A percentile compares a stretch with the other conserved stretches of the same genome.
Conservation (phyloP, 2,888 invertebrate genomes). For the Macaria liturata region DNA sequence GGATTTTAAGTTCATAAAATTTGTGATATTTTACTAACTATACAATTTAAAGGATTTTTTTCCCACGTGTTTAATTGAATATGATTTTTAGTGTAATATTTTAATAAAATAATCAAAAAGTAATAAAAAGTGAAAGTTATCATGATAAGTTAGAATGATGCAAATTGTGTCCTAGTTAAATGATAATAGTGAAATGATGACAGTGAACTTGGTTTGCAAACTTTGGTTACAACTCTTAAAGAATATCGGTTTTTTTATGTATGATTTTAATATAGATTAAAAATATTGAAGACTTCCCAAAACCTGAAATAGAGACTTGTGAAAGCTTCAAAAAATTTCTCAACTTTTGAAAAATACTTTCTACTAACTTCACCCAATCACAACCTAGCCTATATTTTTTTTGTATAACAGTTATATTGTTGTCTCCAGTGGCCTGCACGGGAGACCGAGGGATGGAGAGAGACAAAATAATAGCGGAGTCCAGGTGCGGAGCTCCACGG, state of each 20-base stretch:
- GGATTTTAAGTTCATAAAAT: too few relatives aligned
- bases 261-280: too few relatives aligned
- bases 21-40: too few relatives aligned
- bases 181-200: conserved; percentile 2
- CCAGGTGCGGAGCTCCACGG: conserved; percentile 69
- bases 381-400: too few relatives aligned
- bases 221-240: background rate
- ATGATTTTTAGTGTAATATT: conserved; percentile 14
- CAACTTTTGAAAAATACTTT: too few relatives aligned
- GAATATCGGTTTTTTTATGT: too few relatives aligned
- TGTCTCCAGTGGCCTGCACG: conserved; percentile 62
- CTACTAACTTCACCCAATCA: too few relatives aligned
- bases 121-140: conserved; percentile 9
- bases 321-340: too few relatives aligned
- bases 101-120: background rate
- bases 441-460: conserved; percentile 53
- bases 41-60: too few relatives aligned
- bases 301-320: too few relatives aligned
- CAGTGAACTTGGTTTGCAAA: background rate
- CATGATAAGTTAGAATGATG: conserved; percentile 19
- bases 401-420: conserved; percentile 19
- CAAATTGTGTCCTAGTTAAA: conserved; percentile 24
- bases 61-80: conserved; percentile 28
- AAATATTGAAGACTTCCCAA: too few relatives aligned
- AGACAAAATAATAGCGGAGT: conserved; percentile 61